phyloP scores from a whole-genome alignment of 2,113 vertebrate species.

The Saguinus imperator region DNA sequence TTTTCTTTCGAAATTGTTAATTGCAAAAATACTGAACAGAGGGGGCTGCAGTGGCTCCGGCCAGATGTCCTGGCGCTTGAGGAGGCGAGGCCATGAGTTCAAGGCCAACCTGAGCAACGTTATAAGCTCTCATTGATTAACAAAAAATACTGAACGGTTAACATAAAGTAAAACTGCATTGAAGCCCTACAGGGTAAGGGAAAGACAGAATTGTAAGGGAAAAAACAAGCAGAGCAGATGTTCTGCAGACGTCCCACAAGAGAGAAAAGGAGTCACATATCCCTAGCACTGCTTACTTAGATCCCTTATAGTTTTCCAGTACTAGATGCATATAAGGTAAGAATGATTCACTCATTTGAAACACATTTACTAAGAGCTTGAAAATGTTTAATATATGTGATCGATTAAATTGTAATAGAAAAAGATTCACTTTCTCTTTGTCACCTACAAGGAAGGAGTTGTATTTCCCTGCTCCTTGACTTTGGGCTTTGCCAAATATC shows the following conservation, averaged over 20 bases:
- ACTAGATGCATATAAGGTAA: neutral
- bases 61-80: no score
- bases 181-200: neutral
- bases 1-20: constrained; percentile 40
- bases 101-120: no score
- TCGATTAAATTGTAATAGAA: neutral
- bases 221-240: neutral
- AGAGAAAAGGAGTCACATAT: neutral
- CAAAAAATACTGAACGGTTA: neutral
- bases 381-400: neutral
- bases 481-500: neutral
- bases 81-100: no score
- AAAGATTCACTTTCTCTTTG: neutral
- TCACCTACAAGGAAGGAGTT: neutral
- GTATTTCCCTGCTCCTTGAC: neutral
- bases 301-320: neutral
- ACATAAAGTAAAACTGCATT: neutral
- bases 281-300: neutral
- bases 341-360: neutral
- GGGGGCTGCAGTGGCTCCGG: no score
- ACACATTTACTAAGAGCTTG: neutral
- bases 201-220: neutral
- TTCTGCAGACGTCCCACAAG: neutral
- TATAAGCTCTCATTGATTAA: no score
- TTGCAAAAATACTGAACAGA: neutral